phyloP scores from a whole-genome alignment of 2,797 vertebrate species.

The Darevskia nairensis region DNA sequence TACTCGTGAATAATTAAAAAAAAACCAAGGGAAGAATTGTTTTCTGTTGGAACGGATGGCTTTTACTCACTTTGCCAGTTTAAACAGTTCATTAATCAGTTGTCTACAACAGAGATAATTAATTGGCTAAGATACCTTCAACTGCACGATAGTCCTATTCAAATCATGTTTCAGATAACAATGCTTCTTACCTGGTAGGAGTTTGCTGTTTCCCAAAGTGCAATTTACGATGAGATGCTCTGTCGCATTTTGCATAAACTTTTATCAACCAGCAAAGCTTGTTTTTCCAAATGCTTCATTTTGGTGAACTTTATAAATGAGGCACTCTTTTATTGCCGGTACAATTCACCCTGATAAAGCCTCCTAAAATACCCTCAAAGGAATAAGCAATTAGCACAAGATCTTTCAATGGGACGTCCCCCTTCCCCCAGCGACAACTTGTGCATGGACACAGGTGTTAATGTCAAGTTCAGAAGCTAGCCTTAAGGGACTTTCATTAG shows the following conservation, averaged over 20 bases:
- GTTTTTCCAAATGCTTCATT: conserved; percentile 56
- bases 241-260: conserved; percentile 63
- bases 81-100: not conserved
- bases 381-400: conserved; percentile 47
- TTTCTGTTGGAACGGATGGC: not conserved
- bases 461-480: conserved; percentile 26
- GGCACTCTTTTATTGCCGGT: conserved; percentile 36
- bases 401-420: conserved; percentile 31
- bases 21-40: not conserved
- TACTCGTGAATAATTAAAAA: not conserved
- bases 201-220: conserved; percentile 17
- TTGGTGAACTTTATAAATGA: conserved; percentile 63
- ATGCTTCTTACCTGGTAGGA: conserved; percentile 14
- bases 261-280: conserved; percentile 60
- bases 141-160: not conserved
- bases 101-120: not conserved
- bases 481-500: not conserved
- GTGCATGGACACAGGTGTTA: conserved; percentile 16
- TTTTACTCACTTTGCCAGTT: not conserved
- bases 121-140: conserved; percentile 38
- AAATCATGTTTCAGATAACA: conserved; percentile 41
- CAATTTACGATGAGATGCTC: conserved; percentile 47
- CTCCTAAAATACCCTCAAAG: conserved; percentile 35
- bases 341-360: conserved; percentile 42
- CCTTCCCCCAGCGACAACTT: conserved; percentile 27